Conservation (phyloP, 1,140 invertebrate genomes). For the Anoplolepis gracilipes region DNA sequence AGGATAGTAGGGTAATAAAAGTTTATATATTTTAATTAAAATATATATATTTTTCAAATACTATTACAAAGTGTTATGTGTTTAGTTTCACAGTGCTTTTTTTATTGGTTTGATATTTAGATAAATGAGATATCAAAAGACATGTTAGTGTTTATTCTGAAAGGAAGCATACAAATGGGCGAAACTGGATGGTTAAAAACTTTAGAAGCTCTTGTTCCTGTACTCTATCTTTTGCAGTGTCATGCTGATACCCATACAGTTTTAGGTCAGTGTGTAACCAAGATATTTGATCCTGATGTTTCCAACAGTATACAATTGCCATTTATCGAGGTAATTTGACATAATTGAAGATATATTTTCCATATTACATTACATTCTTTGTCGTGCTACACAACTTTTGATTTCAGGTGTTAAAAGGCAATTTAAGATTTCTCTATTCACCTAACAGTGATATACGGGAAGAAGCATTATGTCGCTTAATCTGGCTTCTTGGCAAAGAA, state of each 20-base stretch:
- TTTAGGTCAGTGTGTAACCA: constrained; percentile 87
- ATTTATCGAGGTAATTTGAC: constrained; percentile 83
- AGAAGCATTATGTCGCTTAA: constrained; percentile 85
- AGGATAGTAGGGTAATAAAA: constrained; percentile 79
- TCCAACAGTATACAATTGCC: constrained; percentile 86
- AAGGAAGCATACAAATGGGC: constrained; percentile 87
- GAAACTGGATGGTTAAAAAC: constrained; percentile 87
- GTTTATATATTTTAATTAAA: constrained; percentile 16
- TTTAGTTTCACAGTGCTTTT: not conserved
- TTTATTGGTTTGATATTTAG: constrained; percentile 78
- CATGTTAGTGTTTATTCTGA: constrained; percentile 88
- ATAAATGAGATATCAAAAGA: constrained; percentile 87
- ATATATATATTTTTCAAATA: not conserved
- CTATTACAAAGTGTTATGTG: not conserved
- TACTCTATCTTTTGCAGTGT: constrained; percentile 86
- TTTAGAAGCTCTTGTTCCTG: constrained; percentile 86
- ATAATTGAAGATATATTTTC: constrained; percentile 13
- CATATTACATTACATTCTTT: not conserved
- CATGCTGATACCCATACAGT: constrained; percentile 80
- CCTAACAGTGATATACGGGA: constrained; percentile 81
- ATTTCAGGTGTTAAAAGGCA: constrained; percentile 84
- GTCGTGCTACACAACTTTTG: not conserved
- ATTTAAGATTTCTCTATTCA: constrained; percentile 85
- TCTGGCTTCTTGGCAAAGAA: constrained; percentile 85
- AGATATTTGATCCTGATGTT: constrained; percentile 88